Conservation (phyloP, 2,888 invertebrate genomes). For the Hartigia nigra region DNA sequence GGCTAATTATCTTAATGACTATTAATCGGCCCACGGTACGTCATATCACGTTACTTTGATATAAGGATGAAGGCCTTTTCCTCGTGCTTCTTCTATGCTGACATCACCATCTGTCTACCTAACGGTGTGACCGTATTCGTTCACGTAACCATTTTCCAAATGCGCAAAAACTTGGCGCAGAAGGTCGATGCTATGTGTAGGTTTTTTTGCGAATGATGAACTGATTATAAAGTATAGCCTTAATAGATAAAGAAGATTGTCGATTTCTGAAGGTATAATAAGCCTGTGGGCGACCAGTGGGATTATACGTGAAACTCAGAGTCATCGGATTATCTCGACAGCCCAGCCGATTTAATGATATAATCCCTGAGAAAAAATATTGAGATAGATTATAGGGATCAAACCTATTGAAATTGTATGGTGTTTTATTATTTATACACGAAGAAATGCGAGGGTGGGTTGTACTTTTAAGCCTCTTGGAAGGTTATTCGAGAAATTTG, state of each 20-base stretch:
- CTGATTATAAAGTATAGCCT: too few species aligned
- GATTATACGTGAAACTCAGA: neutral
- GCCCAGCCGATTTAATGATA: neutral
- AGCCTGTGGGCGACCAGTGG: neutral
- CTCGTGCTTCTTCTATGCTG: neutral
- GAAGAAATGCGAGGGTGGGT: too few species aligned
- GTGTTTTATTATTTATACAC: neutral
- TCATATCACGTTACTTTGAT: neutral
- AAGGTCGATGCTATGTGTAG: too few species aligned
- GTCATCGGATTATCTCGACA: too few species aligned
- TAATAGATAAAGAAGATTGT: neutral
- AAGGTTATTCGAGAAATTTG: neutral
- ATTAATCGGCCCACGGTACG: neutral
- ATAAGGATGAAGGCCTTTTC: neutral
- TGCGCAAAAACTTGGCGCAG: too few species aligned
- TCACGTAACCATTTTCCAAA: neutral
- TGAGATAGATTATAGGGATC: neutral
- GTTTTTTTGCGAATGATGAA: too few species aligned
- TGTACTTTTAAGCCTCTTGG: too few species aligned
- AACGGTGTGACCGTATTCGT: neutral
- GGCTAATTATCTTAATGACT: neutral
- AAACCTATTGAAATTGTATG: neutral
- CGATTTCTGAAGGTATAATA: neutral
- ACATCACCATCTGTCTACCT: neutral
- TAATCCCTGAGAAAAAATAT: neutral